Evolutionary conservation across 2,113 vertebrate species (phyloP).

Genomic region (Calonectris borealis): DNA sequence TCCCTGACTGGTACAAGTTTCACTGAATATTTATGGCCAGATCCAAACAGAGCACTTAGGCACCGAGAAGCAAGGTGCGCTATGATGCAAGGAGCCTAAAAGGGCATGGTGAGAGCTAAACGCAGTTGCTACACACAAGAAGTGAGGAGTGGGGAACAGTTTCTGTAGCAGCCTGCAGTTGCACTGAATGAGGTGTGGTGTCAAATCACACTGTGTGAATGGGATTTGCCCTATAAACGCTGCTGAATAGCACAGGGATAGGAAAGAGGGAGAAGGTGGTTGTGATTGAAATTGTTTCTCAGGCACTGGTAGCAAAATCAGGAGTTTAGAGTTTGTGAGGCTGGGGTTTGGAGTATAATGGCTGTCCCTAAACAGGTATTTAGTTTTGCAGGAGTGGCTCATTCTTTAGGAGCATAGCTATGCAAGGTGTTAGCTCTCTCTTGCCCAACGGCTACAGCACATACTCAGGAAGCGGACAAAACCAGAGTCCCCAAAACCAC

Average conservation of each 20-base stretch:
- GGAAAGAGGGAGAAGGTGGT: background rate
- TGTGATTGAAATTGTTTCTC: background rate
- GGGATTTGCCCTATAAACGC: background rate
- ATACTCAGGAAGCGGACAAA: background rate
- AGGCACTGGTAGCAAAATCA: background rate
- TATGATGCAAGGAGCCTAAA: background rate
- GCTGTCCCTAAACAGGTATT: background rate
- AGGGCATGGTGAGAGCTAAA: background rate
- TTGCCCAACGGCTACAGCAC: background rate
- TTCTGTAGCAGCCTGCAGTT: background rate
- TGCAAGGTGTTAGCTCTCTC: background rate
- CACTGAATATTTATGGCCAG: background rate
- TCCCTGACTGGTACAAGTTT: background rate
- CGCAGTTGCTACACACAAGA: background rate
- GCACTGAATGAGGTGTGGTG: background rate
- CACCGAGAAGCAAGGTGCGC: fast-evolving
- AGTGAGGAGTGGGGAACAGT: background rate
- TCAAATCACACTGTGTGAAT: fast-evolving
- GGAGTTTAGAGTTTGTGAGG: background rate
- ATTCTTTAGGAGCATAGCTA: background rate
- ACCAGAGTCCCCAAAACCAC: background rate
- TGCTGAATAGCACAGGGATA: background rate
- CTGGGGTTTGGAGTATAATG: background rate
- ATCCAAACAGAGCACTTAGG: background rate
- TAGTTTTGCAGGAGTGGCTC: constrained; percentile 29